Percentiles rank a stretch among this genome's conserved stretches.
Conservation (phyloP, 2,888 invertebrate species). For the Tridacna crocea region DNA sequence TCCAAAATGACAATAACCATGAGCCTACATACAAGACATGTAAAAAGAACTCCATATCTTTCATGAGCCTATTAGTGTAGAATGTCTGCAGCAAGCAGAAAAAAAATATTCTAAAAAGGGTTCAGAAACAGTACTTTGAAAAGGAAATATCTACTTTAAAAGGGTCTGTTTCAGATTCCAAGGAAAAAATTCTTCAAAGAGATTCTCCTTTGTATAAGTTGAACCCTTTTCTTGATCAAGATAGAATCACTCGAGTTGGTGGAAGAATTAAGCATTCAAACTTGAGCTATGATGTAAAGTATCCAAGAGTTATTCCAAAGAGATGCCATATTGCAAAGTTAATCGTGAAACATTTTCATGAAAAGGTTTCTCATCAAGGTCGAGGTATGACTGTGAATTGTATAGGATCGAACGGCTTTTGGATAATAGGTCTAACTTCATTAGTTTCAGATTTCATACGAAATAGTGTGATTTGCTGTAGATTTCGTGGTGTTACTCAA, state of each 20-base stretch:
- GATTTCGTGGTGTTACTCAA: constrained; percentile 55
- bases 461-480: constrained; percentile 76
- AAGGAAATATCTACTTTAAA: background rate
- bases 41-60: constrained; percentile 71
- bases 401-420: constrained; percentile 68
- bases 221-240: background rate
- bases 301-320: constrained; percentile 59
- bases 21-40: constrained; percentile 35
- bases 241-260: constrained; percentile 63
- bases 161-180: background rate
- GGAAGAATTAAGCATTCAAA: constrained; percentile 49
- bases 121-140: background rate
- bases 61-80: background rate
- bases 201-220: background rate
- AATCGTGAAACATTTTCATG: constrained; percentile 58
- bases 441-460: constrained; percentile 62
- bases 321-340: constrained; percentile 52
- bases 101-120: background rate
- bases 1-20: too few species aligned
- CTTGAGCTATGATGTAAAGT: constrained; percentile 38
- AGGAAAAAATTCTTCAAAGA: background rate
- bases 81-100: background rate
- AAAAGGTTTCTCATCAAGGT: constrained; percentile 55
- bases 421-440: constrained; percentile 73
- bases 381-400: constrained; percentile 59